Base-by-base conservation (phyloP, 2,888 invertebrate genomes). In the Habrosyne pyritoides region DNA sequence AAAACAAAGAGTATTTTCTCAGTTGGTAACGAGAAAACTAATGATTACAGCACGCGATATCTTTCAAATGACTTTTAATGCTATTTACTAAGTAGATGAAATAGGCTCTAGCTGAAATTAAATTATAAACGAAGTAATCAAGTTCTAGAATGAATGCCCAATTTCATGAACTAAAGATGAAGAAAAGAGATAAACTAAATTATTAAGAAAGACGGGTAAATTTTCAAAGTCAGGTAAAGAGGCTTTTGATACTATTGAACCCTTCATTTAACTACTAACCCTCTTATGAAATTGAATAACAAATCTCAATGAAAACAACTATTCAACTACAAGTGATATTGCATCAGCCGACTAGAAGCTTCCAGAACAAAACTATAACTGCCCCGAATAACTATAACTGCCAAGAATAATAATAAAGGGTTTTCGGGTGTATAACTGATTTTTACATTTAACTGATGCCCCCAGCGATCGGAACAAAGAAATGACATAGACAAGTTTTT, bases 271-370 rank as follows among this genome's bases (percentile, higher is more conserved):
- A 42, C 2, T 18, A 42, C 5, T 6, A 14, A 14, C n/a, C 14
- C 1, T 14, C n/a, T 14, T n/a, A 36, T 1, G 7, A 36, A 36
- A 7, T 36, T 14, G 14, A 4, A 7, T 3, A 36, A 12, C 14
- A 10, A 33, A 33, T n/a, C 2, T 33, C 33, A 36, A 6, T 36
- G 14, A 2, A 36, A 14, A 36, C 6, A 36, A 36, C 46, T 48
- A 53, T 53, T 47, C 54, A 62, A 57, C 58, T 59, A 21, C 49
- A 57, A 50, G 58, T 50, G 52, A 56, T 60, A 59, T 78, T 82
- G 75, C 81, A 73, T 80, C 79, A 79, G 66, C 67, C 52, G 28
- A 53, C 64, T 59, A 63, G 67, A 75, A 18, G 18, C 12, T 42
- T 42, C 42, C 7, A 36, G n/a, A 14, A 8, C 18, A 14, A 18